Base-by-base conservation (phyloP, 2,797 vertebrate species). In the Onychomys leucogaster region DNA sequence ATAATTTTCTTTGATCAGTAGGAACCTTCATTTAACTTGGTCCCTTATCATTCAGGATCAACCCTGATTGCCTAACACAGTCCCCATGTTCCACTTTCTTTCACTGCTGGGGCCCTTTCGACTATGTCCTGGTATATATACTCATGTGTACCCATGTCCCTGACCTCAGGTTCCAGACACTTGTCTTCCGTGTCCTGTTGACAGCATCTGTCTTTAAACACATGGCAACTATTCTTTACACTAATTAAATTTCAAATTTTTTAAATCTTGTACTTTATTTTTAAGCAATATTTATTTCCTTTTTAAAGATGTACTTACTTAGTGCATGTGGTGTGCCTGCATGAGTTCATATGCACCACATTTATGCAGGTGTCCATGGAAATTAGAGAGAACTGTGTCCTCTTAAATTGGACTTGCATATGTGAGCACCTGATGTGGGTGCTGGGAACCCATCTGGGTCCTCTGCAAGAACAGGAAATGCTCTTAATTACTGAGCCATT, bases 181-280 rank as follows among this genome's bases (percentile, higher is more conserved):
- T 21, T 87, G 8, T 80, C 23, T 81, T 17, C 52, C 65, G 87
- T 6, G 21, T 65, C 67, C 55, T 88, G 4, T 59, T 85, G 76
- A 55, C 13, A n/a, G 7, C 67, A 34, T 80, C 76, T 92, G 12
- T 23, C 46, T 89, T 14, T 82, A 91, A 76, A 16, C 46, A 95
- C 78, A 21, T 69, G 71, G n/a, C 7, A 83, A 23, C 19, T 90
- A 71, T 59, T 92, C 65, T 85, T 84, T n/a, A 85, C 21, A 63
- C 14, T 65, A 37, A 67, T 84, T 43, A 88, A 71, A 37, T 88
- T 96, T 90, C 59, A 49, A 71, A 17, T 84, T 78, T 61, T 46
- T 76, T 25, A 57, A 71, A 57, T 82, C 27, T 75, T 52, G 32
- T 52, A 71, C 19, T 92, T 81, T 67, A 82, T 81, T 95, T 83